Evolutionary conservation across 2,797 vertebrate species (phyloP).

Genomic region (Phalloptychus januarius): DNA sequence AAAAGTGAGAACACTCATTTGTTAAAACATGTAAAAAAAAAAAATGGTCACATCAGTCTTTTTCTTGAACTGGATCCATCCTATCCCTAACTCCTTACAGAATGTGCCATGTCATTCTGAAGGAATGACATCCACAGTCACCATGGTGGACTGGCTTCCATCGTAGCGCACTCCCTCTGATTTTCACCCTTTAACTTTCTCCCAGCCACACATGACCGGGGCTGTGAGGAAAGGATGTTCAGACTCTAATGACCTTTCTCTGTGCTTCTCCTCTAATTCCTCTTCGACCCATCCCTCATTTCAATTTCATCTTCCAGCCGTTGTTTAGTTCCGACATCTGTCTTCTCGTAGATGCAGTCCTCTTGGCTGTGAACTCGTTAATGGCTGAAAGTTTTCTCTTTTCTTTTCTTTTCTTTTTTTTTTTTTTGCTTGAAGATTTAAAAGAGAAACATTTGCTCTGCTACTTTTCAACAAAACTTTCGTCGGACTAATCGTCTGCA

Average conservation of each 20-base stretch:
- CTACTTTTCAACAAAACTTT: background rate
- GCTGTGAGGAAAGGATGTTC: slow-evolving; percentile 16
- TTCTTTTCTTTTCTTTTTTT: no score
- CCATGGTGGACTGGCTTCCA: slow-evolving; percentile 22
- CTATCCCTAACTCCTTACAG: slow-evolving; percentile 28
- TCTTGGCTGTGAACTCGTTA: background rate
- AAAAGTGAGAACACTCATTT: background rate
- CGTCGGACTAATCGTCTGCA: background rate
- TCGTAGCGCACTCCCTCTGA: background rate
- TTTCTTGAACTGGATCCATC: slow-evolving; percentile 19
- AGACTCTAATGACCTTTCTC: slow-evolving; percentile 4
- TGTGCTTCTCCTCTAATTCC: slow-evolving; percentile 5
- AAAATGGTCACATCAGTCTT: background rate
- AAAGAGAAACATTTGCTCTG: background rate
- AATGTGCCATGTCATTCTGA: slow-evolving; percentile 33
- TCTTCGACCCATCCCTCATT: background rate
- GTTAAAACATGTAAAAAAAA: background rate
- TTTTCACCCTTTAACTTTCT: background rate
- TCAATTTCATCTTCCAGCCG: background rate
- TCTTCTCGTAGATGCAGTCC: background rate
- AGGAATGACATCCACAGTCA: slow-evolving; percentile 50
- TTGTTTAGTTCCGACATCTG: background rate
- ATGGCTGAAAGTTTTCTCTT: slow-evolving; percentile 5
- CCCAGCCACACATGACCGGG: slow-evolving; percentile 14
- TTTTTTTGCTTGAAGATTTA: no score